phyloP scores from a whole-genome alignment of 2,113 vertebrate genomes.

The Muntiacus muntjak region DNA sequence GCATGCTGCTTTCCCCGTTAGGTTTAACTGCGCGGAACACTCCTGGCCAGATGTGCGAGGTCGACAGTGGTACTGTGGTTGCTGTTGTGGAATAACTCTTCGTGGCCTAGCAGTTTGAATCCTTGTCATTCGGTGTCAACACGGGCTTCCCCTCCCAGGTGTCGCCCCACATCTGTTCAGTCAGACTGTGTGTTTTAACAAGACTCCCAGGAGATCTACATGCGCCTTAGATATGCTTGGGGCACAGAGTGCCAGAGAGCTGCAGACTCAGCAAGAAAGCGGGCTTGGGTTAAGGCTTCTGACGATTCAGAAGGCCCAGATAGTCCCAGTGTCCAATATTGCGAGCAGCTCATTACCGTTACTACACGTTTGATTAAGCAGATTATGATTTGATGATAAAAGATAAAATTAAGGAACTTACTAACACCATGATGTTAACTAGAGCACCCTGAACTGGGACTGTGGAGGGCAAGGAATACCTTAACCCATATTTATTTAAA shows the following conservation, averaged over 20 bases:
- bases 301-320: background rate
- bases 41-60: rapidly evolving
- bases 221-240: background rate
- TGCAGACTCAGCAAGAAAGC: background rate
- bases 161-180: background rate
- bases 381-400: background rate
- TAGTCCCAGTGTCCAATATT: background rate
- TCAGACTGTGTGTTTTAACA: background rate
- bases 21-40: rapidly evolving
- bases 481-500: background rate
- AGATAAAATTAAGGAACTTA: background rate
- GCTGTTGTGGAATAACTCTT: background rate
- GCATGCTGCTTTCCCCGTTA: rapidly evolving
- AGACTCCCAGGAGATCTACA: background rate
- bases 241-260: background rate
- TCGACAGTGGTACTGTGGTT: rapidly evolving
- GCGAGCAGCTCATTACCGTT: background rate
- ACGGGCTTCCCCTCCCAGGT: background rate
- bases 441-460: background rate
- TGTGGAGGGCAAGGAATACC: background rate
- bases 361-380: background rate
- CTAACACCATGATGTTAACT: background rate
- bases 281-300: background rate
- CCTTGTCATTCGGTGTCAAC: background rate
- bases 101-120: no score